phyloP scores from a whole-genome alignment of 2,113 vertebrate genomes.

The Equus quagga region DNA sequence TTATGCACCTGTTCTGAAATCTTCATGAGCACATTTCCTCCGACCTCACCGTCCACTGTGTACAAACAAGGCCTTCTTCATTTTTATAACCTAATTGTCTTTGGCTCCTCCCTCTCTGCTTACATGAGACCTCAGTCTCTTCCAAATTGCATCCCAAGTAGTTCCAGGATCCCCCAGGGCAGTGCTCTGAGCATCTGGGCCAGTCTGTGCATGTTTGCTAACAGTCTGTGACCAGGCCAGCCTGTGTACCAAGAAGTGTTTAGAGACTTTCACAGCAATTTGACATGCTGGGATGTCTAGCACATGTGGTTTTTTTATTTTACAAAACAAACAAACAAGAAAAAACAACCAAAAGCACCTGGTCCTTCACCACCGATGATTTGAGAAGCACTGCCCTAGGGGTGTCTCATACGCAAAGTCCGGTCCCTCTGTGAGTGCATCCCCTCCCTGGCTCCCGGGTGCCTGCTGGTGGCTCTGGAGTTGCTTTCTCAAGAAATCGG shows the following conservation, averaged over 20 bases:
- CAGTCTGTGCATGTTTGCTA: not conserved
- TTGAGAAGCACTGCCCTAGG: not conserved
- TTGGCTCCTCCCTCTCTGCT: not conserved
- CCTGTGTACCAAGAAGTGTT: not conserved
- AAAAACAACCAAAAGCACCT: not conserved
- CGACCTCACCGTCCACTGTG: not conserved
- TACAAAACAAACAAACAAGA: not conserved
- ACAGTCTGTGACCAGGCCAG: fast-evolving
- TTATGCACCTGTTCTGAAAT: not conserved
- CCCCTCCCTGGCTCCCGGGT: not conserved
- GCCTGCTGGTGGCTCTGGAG: not conserved
- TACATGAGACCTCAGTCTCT: not conserved
- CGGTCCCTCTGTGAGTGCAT: no score
- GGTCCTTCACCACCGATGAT: not conserved
- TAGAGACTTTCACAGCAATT: not conserved
- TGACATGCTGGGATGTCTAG: not conserved
- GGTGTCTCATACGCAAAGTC: not conserved
- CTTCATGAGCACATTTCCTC: not conserved
- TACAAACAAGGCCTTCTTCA: not conserved
- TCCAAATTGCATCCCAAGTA: not conserved
- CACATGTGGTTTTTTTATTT: not conserved
- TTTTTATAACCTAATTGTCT: no score
- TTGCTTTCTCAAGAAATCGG: not conserved
- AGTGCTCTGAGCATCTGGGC: not conserved
- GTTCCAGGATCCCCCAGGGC: not conserved